A percentile compares a stretch with the other conserved stretches of the same genome.
Conservation (phyloP, 2,888 invertebrate species). For the Ellobium chinense region DNA sequence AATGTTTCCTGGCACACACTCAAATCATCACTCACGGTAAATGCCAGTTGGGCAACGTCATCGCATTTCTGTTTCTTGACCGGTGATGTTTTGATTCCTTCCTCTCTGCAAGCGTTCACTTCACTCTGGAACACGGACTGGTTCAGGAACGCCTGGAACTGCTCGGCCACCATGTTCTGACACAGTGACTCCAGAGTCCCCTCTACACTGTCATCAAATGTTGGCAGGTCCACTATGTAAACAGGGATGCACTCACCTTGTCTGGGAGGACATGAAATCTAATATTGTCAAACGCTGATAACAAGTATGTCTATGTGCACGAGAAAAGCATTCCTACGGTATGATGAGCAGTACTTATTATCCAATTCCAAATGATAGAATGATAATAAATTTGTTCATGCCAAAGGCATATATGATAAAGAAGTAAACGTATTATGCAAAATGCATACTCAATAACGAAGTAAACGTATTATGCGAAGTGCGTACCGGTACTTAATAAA, state of each 20-base stretch:
- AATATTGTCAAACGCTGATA: no score
- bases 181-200: conserved; percentile 28
- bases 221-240: conserved; percentile 12
- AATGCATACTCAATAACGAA: no score
- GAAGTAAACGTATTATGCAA: no score
- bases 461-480: no score
- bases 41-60: conserved; percentile 16
- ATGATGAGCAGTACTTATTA: no score
- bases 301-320: no score
- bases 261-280: no score
- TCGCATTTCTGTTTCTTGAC: conserved; percentile 30
- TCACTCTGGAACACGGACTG: conserved; percentile 39
- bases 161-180: conserved; percentile 43
- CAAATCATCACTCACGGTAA: background rate
- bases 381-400: no score
- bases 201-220: background rate
- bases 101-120: conserved; percentile 19
- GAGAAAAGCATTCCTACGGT: no score
- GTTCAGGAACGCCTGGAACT: conserved; percentile 29
- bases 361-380: no score
- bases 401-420: no score
- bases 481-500: no score
- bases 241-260: conserved; percentile 4
- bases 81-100: conserved; percentile 28
- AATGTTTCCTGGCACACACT: background rate